Conservation (phyloP, 2,888 invertebrate genomes). For the Agrypnus murinus region DNA sequence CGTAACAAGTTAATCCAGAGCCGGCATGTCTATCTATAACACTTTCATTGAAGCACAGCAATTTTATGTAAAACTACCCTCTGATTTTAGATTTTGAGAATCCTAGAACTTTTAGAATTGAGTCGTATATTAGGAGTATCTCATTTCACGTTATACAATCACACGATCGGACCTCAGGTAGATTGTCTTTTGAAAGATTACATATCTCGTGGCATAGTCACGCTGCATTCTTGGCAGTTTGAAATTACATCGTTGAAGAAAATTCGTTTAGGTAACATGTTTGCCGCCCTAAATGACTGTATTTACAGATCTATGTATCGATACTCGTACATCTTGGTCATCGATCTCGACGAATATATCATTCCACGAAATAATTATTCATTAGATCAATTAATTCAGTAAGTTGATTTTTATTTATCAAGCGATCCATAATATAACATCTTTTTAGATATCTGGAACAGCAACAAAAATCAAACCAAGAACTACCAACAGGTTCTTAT, state of each 20-base stretch:
- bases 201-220: constrained; percentile 76
- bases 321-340: constrained; percentile 87
- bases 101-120: constrained; percentile 92
- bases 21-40: too few species aligned
- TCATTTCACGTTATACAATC: constrained; percentile 94
- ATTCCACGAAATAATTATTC: constrained; percentile 87
- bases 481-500: constrained; percentile 81
- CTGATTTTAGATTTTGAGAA: constrained; percentile 78
- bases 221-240: constrained; percentile 87
- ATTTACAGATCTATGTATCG: constrained; percentile 91
- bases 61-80: constrained; percentile 21
- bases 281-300: constrained; percentile 95
- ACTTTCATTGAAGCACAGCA: too few species aligned
- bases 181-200: constrained; percentile 79
- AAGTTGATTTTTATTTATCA: constrained; percentile 62
- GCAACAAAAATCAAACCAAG: constrained; percentile 75
- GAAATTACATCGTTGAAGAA: constrained; percentile 91
- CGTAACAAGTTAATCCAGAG: too few species aligned
- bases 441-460: constrained; percentile 74
- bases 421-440: too few species aligned
- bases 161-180: constrained; percentile 86
- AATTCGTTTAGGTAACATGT: constrained; percentile 93
- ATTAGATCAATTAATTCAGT: constrained; percentile 82
- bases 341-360: constrained; percentile 93
- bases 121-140: constrained; percentile 88